Evolutionary conservation across 1,140 invertebrate species (phyloP).

Genomic region (Riptortus pedestris): DNA sequence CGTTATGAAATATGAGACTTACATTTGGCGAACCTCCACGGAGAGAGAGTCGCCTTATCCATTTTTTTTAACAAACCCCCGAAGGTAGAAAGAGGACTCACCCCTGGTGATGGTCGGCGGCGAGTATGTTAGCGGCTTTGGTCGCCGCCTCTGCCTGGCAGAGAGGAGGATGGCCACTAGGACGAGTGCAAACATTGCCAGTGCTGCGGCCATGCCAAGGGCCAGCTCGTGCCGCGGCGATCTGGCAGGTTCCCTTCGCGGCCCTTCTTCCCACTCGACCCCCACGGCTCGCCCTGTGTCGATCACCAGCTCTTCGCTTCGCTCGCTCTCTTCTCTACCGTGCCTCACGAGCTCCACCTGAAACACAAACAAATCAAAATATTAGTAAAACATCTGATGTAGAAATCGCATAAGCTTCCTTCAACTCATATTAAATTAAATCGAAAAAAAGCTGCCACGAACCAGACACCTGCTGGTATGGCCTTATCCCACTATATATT

Average conservation of each 20-base stretch:
- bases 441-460: no score
- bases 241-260: not conserved
- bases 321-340: conserved; percentile 10
- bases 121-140: not conserved
- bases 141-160: not conserved
- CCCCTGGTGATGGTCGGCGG: conserved; percentile 1
- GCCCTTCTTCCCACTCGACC: conserved; percentile 19
- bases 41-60: not conserved
- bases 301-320: conserved; percentile 22
- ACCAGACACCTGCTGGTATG: no score
- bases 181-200: conserved; percentile 20
- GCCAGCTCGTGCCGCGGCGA: not conserved
- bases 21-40: not conserved
- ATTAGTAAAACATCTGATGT: not conserved
- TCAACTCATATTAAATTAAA: no score
- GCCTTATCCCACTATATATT: no score
- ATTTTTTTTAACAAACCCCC: conserved; percentile 2
- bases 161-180: not conserved
- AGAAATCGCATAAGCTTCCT: no score
- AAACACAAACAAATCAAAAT: not conserved
- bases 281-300: conserved; percentile 21
- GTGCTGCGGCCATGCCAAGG: conserved; percentile 11
- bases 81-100: conserved; percentile 3
- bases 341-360: conserved; percentile 23
- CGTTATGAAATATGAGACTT: no score